Base-by-base conservation (phyloP, 2,113 vertebrate species). In the Coturnix japonica region DNA sequence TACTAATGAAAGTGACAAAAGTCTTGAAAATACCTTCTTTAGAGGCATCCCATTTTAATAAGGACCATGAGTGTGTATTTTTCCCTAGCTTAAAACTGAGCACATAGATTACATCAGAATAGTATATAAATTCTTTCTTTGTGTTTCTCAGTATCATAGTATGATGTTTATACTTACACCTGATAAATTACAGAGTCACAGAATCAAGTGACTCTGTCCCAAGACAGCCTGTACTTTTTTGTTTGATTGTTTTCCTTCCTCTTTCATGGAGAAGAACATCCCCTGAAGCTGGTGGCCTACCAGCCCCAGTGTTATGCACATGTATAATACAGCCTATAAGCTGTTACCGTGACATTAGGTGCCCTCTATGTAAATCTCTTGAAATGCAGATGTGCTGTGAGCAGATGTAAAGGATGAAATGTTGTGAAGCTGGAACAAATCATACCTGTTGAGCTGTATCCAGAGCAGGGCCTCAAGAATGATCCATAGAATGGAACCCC, bases 341-440 rank as follows among this genome's bases (percentile, higher is more conserved):
- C 61, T 28, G 17, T 43, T 43, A 43, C 39, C n/a, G 41, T 1
- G 12, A 53, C 78, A 64, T 43, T 43, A 22, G 13, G 51, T 61
- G 74, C 28, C 71, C 57, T 59, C 15, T 63, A 2, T 71, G 69
- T 41, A 87, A 85, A 85, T 91, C 49, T 73, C 30, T 76, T 61
- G 51, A 81, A 89, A 49, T 72, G 25, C 41, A 93, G 41, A 49
- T 81, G 39, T 3, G 22, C 13, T 83, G 33, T 56, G 86, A 83
- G 89, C 47, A 60, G 82, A 4, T 77, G 3, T 53, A 49, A 81
- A 17, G 74, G 61, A 84, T 90, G 46, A 65, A 89, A 83, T 17
- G 73, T 47, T 94, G 65, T 67, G 61, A 74, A 77, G 39, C 31
- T 51, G 28, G 44, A 86, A 94, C 71, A 81, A 93, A 94, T 91